Evolutionary conservation across 2,797 vertebrate species (phyloP), one percentile per base, ranked within the genome.

Genomic region (Chelmon rostratus): DNA sequence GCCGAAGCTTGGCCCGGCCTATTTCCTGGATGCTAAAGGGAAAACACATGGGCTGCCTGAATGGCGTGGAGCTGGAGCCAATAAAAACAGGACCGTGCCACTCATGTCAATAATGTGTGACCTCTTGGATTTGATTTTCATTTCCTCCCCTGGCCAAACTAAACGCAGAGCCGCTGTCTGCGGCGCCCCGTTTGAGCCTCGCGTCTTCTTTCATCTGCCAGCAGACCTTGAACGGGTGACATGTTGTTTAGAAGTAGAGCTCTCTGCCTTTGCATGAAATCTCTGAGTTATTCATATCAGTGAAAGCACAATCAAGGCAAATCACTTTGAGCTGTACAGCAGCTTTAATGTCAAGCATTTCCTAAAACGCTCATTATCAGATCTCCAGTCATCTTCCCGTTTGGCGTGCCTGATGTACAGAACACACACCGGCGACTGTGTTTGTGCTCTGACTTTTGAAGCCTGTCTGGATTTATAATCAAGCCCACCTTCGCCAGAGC

Each of bases 1-100:
- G 62, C 77, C 67, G 18, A 25, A 56, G 56, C 62, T 56, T 25
- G 58, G 81, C 74, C 76, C 2, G 0, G 80, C 68, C 80, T 81
- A 46, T 90, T 91, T 92, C 90, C 92, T 89, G 90, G 85, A 91
- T 25, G 73, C 84, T 86, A 91, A 94, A 94, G 75, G 80, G 86
- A 70, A 94, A 94, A 91, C 93, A 94, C 84, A 93, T 92, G 91
- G 71, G 57, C 84, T 77, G 87, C 25, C 82, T 82, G 79, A 73
- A 65, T 81, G 72, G 19, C 72, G 68, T n/a, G 1, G 57, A 72
- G 67, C 86, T 33, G 54, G 53, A 84, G 89, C 91, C 92, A 94
- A 90, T 86, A 58, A 92, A 89, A 93, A 89, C 87, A 91, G 79
- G 73, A 16, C 80, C 21, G 16, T 76, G 77, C 80, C 79, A 76